Evolutionary conservation across 2,797 vertebrate species (phyloP).

Genomic region (Hydrophis major): DNA sequence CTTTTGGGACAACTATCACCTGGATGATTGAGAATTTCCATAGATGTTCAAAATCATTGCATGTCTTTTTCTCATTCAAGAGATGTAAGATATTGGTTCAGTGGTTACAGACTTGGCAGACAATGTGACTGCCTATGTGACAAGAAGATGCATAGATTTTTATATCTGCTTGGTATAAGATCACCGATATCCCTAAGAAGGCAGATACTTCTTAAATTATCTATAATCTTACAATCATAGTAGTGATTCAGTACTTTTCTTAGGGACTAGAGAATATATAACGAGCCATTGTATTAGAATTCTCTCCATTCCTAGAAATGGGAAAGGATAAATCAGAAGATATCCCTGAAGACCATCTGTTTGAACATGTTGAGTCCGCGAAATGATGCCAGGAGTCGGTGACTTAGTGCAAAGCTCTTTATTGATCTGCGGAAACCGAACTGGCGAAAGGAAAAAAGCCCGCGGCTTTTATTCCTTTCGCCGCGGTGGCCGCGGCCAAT

Average conservation of each 20-base stretch:
- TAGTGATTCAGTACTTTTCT: neutral
- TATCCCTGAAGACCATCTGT: neutral
- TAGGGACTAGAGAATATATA: neutral
- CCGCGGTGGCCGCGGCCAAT: too few relatives aligned
- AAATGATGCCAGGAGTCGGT: too few relatives aligned
- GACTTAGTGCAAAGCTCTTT: too few relatives aligned
- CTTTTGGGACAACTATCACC: too few relatives aligned
- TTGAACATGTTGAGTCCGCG: neutral
- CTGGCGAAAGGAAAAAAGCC: too few relatives aligned
- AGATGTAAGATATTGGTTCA: neutral
- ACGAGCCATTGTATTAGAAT: neutral
- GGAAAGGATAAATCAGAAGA: neutral
- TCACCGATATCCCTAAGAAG: neutral
- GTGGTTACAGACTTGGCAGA: neutral
- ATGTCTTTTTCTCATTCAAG: neutral
- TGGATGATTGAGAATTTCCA: too few relatives aligned
- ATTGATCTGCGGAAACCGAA: too few relatives aligned
- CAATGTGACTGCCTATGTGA: neutral
- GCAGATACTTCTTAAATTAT: neutral
- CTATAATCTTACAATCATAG: neutral
- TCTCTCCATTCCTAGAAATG: neutral
- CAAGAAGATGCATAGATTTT: neutral
- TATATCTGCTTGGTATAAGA: neutral
- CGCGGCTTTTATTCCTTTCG: too few relatives aligned
- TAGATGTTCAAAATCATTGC: neutral